Evolutionary conservation across 2,797 vertebrate genomes (phyloP), one percentile per base, ranked within the genome.

Genomic region (Channa striata): DNA sequence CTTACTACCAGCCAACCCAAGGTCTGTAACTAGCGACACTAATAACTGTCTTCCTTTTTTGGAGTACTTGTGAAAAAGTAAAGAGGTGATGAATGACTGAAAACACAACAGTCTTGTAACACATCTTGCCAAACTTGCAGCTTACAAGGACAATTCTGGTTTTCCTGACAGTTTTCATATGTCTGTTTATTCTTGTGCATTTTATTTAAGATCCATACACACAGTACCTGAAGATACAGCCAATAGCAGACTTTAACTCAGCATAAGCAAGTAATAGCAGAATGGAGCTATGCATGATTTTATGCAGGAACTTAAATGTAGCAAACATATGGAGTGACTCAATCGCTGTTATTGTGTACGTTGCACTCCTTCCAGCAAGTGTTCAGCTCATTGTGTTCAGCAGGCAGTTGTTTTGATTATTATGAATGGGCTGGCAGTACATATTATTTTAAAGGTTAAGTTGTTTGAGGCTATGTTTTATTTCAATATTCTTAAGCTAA

Each of bases 1-100:
- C 49, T 71, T 75, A 76, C 44, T 52, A 77, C 71, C 77, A 88
- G 81, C 78, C 83, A 85, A 80, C 72, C 74, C 70, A 86, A 89
- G 84, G 81, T 90, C 86, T 74, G 57, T 65, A 72, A 69, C 76
- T 82, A 77, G 76, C 72, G 60, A 83, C 59, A 60, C 40, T 43
- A 43, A 43, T 58, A 83, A 68, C 65, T 37, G 89, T 93, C 90
- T 93, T 93, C 88, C 90, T 87, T 77, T 87, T 81, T 60, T 68
- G 68, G 74, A 87, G 63, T 71, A 53, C 48, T 78, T 74, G 50
- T 75, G 66, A 82, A 70, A 78, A 75, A 65, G 46, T 58, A 71
- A 81, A 63, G 72, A 83, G 78, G 68, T 61, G 67, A 70, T 57
- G 68, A 84, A 74, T 63, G 69, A 76, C 67, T 52, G 33, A 81